Conservation (phyloP, 2,113 vertebrate genomes). For the Opisthocomus hoazin region DNA sequence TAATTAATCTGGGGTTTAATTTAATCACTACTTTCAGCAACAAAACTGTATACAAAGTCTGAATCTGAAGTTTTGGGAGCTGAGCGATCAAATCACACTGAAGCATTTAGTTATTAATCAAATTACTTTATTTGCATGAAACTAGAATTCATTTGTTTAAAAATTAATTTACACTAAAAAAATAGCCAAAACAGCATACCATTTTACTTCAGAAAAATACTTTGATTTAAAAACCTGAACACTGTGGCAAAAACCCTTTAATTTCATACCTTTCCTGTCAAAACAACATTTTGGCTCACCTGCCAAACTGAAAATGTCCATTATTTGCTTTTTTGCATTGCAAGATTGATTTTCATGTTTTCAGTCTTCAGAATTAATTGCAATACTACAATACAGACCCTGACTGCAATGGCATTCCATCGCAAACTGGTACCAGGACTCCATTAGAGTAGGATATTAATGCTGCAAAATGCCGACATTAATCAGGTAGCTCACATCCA, state of each 20-base stretch:
- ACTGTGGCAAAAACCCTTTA: neutral
- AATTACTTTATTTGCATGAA: neutral
- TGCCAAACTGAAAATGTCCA: neutral
- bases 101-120: neutral
- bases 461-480: accelerated
- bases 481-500: neutral
- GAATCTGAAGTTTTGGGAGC: neutral
- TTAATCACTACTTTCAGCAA: neutral
- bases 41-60: neutral
- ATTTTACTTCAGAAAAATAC: neutral
- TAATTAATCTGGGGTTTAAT: neutral
- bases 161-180: neutral
- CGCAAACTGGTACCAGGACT: neutral
- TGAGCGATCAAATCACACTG: neutral
- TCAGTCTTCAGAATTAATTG: neutral
- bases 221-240: neutral
- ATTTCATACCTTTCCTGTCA: neutral
- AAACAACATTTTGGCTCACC: neutral
- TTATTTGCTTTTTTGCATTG: neutral
- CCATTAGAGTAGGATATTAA: neutral
- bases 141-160: neutral
- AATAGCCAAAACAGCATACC: neutral
- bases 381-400: accelerated
- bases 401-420: too few species aligned
- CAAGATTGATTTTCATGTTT: neutral